Conservation (phyloP, 23 tunicate genomes). For the Ciona savignyi region DNA sequence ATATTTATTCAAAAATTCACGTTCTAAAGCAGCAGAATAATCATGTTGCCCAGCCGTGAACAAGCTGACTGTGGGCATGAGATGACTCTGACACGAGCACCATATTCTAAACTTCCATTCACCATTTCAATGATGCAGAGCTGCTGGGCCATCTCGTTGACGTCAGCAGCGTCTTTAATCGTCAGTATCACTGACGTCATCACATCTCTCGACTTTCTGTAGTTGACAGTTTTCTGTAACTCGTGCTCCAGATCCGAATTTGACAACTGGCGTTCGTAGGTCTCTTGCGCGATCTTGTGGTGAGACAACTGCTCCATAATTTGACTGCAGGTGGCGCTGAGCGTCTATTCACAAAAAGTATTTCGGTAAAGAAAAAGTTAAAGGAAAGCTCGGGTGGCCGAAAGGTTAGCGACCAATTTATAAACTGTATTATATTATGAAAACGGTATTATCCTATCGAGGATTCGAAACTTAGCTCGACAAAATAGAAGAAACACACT, state of each 20-base stretch:
- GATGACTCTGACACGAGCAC: too few relatives aligned
- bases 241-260: constrained; percentile 25
- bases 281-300: constrained; percentile 50
- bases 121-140: constrained; percentile 88
- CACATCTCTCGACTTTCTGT: constrained; percentile 47
- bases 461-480: too few relatives aligned
- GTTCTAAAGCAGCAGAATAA: too few relatives aligned
- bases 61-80: too few relatives aligned
- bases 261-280: constrained; percentile 46
- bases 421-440: too few relatives aligned
- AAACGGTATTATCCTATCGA: too few relatives aligned
- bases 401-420: too few relatives aligned
- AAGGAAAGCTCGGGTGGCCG: too few relatives aligned
- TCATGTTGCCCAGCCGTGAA: too few relatives aligned
- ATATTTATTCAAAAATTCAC: too few relatives aligned
- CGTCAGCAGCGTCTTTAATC: constrained; percentile 67
- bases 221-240: constrained; percentile 23
- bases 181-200: constrained; percentile 38
- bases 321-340: constrained; percentile 39
- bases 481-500: too few relatives aligned
- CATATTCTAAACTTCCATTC: constrained; percentile 11
- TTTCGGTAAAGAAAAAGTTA: too few relatives aligned
- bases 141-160: constrained; percentile 75
- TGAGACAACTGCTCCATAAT: constrained; percentile 60
- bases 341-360: constrained; percentile 26